phyloP scores from a whole-genome alignment of 2,888 invertebrate genomes.

The Eupithecia vulgata region DNA sequence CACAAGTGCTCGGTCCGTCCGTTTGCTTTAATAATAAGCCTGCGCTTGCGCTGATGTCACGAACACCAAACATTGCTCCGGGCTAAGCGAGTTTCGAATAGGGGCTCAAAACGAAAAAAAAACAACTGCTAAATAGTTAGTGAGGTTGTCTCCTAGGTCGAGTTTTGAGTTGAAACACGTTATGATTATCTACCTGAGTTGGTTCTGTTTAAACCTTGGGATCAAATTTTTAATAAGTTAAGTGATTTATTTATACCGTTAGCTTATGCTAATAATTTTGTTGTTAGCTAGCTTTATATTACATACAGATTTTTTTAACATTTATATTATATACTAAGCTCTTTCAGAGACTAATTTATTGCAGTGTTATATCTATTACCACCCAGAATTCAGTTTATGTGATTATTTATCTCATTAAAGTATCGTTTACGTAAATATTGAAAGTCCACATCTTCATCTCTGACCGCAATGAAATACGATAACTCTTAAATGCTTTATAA shows the following conservation, averaged over 20 bases:
- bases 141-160: conserved; percentile 33
- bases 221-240: neutral
- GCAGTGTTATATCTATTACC: neutral
- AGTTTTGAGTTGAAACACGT: conserved; percentile 33
- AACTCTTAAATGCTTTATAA: conserved; percentile 44
- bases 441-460: conserved; percentile 22
- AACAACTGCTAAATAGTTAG: conserved; percentile 56
- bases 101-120: conserved; percentile 60
- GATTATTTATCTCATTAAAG: conserved; percentile 14
- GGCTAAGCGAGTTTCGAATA: conserved; percentile 56
- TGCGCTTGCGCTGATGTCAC: conserved; percentile 75
- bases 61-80: conserved; percentile 75
- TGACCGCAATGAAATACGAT: conserved; percentile 51
- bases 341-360: neutral
- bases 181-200: conserved; percentile 31
- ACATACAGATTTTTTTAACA: no score
- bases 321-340: neutral
- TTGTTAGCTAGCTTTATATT: neutral
- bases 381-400: neutral
- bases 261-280: neutral
- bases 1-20: conserved; percentile 75
- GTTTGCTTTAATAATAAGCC: conserved; percentile 81
- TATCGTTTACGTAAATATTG: conserved; percentile 32
- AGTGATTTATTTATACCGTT: neutral
- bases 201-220: conserved; percentile 1